Evolutionary conservation across 2,113 vertebrate species (phyloP), one percentile per base, ranked within the genome.

Genomic region (Callaeas wilsoni): DNA sequence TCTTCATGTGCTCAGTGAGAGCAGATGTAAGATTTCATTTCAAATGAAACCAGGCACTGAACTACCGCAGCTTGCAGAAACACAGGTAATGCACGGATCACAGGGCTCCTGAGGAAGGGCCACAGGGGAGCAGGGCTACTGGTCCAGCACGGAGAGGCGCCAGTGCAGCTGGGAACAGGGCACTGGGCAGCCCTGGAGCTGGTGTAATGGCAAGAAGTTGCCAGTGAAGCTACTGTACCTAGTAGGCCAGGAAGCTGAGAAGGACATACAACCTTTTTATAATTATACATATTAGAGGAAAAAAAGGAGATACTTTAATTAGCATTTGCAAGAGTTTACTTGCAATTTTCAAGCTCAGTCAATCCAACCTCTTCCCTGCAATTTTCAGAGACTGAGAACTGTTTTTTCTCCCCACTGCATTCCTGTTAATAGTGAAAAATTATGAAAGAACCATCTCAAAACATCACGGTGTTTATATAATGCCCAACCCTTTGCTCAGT

Each of bases 11-110:
- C 46, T 46, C 76, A 62, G 16, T 18, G 41, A 77, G 25, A 76
- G 42, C 37, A 76, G 37, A 64, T 8, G 1, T 0, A 59, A 35
- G 39, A 59, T 29, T 50, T 12, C 13, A 32, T 57, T 73, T 69
- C 41, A 59, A 82, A 60, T 17, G 23, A 56, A 88, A 55, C 5
- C 35, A 53, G 49, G 60, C 32, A 52, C 10, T 35, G 49, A n/a
- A 50, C n/a, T 14, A 1, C 2, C 88, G 35, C 27, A 13, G 65
- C 60, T 21, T 62, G 46, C 25, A 57, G 85, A 69, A n/a, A 47
- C 2, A 2, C 55, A 84, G 30, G 22, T 27, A 53, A 53, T 11
- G n/a, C 1, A 0, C 0, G 1, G 63, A 42, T 59, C 20, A 29
- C 4, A 0, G 13, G 53, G 9, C 2, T 75, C 73, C 88, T 13